These are phyloP conservation scores for Philereme vetulata DNA, from an alignment of 2,888 invertebrate species.

Conservation along the genomic window DNA sequence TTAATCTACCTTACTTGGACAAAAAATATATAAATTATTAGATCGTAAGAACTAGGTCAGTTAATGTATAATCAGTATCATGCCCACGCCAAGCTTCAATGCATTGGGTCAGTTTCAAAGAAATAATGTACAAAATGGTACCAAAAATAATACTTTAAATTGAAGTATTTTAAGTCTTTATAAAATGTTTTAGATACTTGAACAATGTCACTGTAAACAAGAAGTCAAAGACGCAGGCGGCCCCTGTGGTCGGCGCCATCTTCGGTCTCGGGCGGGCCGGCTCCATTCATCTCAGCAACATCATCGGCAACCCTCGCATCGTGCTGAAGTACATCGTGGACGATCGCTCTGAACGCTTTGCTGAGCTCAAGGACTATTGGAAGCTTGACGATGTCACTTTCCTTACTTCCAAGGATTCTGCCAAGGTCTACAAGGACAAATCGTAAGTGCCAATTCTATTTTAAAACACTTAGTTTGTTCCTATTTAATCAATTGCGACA, in stretches of 20 bases:
- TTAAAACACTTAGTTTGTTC: neutral
- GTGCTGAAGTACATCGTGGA: conserved; percentile 84
- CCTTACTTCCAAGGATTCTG: conserved; percentile 73
- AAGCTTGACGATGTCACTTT: conserved; percentile 72
- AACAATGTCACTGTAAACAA: conserved; percentile 62
- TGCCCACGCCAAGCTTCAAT: too few relatives aligned
- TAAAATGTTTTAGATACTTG: conserved; percentile 58
- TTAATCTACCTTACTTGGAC: neutral
- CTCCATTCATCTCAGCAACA: conserved; percentile 81
- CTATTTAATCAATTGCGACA: conserved; percentile 10
- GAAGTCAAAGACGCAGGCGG: conserved; percentile 40
- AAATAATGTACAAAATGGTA: too few relatives aligned
- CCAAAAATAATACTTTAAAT: too few relatives aligned
- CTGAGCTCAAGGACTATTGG: conserved; percentile 76
- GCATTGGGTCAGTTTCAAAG: too few relatives aligned
- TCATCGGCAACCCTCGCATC: conserved; percentile 74
- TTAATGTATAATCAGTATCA: too few relatives aligned
- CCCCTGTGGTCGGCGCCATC: conserved; percentile 74
- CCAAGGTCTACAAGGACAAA: conserved; percentile 78
- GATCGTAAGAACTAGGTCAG: too few relatives aligned
- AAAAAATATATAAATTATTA: too few relatives aligned
- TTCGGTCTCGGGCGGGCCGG: conserved; percentile 86
- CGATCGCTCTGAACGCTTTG: conserved; percentile 70
- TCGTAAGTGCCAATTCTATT: conserved; percentile 57
- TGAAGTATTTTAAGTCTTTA: too few relatives aligned